Evolutionary conservation across 2,797 vertebrate genomes (phyloP).

Genomic region (Chrosomus eos): DNA sequence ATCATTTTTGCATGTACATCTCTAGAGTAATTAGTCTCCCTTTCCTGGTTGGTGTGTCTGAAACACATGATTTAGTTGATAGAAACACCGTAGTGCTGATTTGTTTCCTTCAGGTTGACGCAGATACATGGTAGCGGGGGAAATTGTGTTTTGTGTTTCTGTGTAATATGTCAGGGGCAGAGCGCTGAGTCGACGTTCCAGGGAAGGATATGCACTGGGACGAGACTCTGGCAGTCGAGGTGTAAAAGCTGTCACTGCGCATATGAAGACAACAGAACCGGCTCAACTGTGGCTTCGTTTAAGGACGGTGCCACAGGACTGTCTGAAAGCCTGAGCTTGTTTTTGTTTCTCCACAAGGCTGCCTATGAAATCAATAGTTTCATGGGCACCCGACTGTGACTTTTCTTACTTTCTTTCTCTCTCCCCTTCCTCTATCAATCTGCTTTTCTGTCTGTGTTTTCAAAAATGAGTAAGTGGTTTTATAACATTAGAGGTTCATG

Average conservation of each 20-base stretch:
- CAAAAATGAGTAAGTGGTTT: not conserved
- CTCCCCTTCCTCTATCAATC: conserved; percentile 9
- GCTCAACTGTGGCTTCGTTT: conserved; percentile 61
- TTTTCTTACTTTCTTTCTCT: conserved; percentile 29
- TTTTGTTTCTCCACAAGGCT: conserved; percentile 63
- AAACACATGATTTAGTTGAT: conserved; percentile 30
- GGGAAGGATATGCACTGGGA: conserved; percentile 9
- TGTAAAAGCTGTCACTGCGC: conserved; percentile 59
- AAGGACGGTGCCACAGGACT: conserved; percentile 59
- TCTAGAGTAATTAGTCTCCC: conserved; percentile 32
- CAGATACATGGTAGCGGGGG: conserved; percentile 19
- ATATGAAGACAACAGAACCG: conserved; percentile 66
- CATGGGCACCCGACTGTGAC: conserved; percentile 69
- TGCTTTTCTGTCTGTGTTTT: not conserved
- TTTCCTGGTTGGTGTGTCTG: not conserved
- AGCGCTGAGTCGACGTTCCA: conserved; percentile 50
- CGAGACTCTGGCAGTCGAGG: conserved; percentile 53
- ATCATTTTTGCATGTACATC: conserved; percentile 33
- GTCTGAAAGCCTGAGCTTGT: conserved; percentile 62
- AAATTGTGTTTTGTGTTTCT: conserved; percentile 46
- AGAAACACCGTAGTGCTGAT: conserved; percentile 38
- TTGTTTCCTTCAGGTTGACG: conserved; percentile 32
- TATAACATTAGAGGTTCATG: not conserved
- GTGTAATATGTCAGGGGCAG: conserved; percentile 51
- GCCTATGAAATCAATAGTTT: conserved; percentile 76